Evolutionary conservation across 1,140 invertebrate genomes (phyloP), one percentile per base, ranked within the genome.

Genomic region (Pinna nobilis): DNA sequence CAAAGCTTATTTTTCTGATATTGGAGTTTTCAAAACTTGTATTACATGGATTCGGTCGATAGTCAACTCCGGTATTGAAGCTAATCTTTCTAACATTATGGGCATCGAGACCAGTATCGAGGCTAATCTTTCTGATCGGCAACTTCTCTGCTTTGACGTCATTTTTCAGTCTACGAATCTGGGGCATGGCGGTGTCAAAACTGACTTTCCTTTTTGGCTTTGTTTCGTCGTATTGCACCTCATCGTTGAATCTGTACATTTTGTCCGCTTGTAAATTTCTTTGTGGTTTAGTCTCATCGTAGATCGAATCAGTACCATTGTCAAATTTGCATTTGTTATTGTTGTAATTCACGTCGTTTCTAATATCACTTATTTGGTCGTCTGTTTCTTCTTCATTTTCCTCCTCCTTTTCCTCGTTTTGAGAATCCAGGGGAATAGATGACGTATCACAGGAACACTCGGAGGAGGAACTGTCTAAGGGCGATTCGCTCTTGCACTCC

Each of bases 201-300:
- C 69, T 71, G 4, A 71, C 69, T 71, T 71, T 71, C 55, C 69
- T 60, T 5, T 71, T 71, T 20, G 69, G 59, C 37, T 64, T 63
- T 25, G 35, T 39, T 63, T 41, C 35, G 59, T 63, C 59, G 37
- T 63, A 41, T 23, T 28, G 39, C 18, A 63, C 39, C 35, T 63
- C 35, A 63, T 33, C n/a, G n/a, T n/a, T n/a, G n/a, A n/a, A n/a
- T n/a, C n/a, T n/a, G n/a, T n/a, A 41, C 5, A 37, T 20, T 41
- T 63, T 63, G 7, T 63, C 7, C 20, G 11, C 13, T 18, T 13
- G 28, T 11, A 18, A 23, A 63, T 35, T n/a, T 44, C 55, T 32
- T 15, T 37, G 59, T 11, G 59, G 59, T 25, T 35, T 30, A 2
- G 59, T 63, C 15, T 63, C 59, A 11, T 63, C 59, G 59, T 63